Conservation (phyloP, 1,140 invertebrate genomes). For the Drusus annulatus region DNA sequence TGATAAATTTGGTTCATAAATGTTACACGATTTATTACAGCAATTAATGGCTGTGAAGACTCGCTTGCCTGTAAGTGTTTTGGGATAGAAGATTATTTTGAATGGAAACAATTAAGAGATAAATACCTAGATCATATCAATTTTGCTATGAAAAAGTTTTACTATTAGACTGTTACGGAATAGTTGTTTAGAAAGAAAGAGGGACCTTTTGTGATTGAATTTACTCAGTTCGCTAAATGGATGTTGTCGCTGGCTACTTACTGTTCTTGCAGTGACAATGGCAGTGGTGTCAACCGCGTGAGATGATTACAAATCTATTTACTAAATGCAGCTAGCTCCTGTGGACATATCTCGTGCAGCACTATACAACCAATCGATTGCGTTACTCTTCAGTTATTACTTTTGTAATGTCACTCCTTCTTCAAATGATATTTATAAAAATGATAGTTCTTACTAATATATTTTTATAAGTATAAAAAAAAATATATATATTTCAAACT, state of each 20-base stretch:
- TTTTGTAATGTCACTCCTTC: conserved; percentile 2
- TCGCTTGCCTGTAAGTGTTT: conserved; percentile 47
- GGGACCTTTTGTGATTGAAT: conserved; percentile 28
- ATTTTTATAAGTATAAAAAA: conserved; percentile 37
- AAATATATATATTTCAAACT: neutral
- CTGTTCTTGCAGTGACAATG: no score
- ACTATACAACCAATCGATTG: no score
- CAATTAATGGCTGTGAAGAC: conserved; percentile 53
- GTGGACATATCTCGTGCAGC: no score
- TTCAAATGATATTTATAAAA: conserved; percentile 14
- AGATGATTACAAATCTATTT: no score
- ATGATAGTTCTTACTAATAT: conserved; percentile 25
- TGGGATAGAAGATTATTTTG: neutral
- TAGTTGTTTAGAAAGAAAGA: conserved; percentile 21
- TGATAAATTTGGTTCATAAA: conserved; percentile 31
- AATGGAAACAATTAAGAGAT: conserved; percentile 18
- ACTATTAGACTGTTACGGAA: conserved; percentile 33
- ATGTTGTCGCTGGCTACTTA: conserved; percentile 2
- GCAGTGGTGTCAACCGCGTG: neutral
- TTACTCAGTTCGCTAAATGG: conserved; percentile 2
- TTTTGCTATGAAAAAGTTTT: conserved; percentile 44
- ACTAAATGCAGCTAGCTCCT: neutral
- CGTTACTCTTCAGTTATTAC: neutral
- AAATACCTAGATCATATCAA: conserved; percentile 37
- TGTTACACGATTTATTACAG: conserved; percentile 46